phyloP scores from a whole-genome alignment of 2,113 vertebrate species.

The Boleophthalmus pectinirostris region DNA sequence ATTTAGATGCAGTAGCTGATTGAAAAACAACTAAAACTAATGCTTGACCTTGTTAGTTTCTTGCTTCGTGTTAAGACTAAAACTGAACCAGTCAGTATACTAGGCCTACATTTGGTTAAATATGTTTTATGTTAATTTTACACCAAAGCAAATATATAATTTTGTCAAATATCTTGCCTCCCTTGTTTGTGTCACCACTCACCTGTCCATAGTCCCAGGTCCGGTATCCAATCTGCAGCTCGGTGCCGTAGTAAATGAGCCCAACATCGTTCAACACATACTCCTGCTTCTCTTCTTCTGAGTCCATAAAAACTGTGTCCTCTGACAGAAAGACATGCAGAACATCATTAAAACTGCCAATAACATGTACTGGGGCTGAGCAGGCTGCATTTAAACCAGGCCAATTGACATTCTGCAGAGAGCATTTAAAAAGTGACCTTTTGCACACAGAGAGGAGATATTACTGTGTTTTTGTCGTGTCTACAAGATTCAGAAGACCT shows the following conservation, averaged over 20 bases:
- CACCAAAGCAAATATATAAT: no score
- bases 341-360: slow-evolving; percentile 8
- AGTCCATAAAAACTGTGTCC: slow-evolving; percentile 84
- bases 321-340: slow-evolving; percentile 58
- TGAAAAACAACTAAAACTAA: not conserved
- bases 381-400: not conserved
- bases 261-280: slow-evolving; percentile 88
- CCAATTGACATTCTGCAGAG: not conserved
- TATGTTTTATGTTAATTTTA: not conserved
- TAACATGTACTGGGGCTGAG: not conserved
- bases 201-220: slow-evolving; percentile 93
- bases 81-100: not conserved
- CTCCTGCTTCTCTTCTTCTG: slow-evolving; percentile 80
- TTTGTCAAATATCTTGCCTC: not conserved
- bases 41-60: no score
- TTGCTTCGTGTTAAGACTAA: no score
- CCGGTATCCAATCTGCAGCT: slow-evolving; percentile 84
- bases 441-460: not conserved
- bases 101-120: not conserved
- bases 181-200: not conserved
- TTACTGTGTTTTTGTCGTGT: not conserved
- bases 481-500: not conserved
- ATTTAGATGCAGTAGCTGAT: not conserved
- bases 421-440: slow-evolving; percentile 13
- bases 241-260: slow-evolving; percentile 87